phyloP scores from a whole-genome alignment of 2,113 vertebrate species.

The Ammospiza nelsoni region DNA sequence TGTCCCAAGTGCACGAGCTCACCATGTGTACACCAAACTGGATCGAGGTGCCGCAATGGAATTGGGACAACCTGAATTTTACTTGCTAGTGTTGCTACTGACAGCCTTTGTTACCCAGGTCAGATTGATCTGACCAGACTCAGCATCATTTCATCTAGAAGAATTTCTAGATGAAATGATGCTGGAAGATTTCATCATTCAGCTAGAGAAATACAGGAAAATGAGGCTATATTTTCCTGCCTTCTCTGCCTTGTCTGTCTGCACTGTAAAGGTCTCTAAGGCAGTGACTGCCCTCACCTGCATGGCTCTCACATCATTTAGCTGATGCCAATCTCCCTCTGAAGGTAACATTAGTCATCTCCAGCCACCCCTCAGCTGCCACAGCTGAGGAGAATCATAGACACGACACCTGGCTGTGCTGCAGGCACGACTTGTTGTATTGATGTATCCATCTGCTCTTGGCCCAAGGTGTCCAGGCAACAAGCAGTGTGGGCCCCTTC shows the following conservation, averaged over 20 bases:
- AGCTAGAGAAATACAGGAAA: not conserved
- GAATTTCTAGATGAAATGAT: too few relatives aligned
- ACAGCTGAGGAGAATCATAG: not conserved
- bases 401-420: not conserved
- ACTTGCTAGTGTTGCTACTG: not conserved
- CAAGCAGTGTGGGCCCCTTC: fast-evolving
- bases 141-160: not conserved
- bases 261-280: not conserved
- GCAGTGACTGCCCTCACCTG: not conserved
- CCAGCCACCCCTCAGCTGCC: not conserved
- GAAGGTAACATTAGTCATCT: not conserved
- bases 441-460: not conserved
- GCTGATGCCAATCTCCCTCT: not conserved
- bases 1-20: fast-evolving
- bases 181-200: too few relatives aligned
- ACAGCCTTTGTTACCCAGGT: not conserved
- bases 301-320: not conserved
- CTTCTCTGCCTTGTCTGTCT: not conserved
- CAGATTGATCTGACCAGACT: not conserved
- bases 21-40: not conserved
- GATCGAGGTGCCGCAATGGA: fast-evolving
- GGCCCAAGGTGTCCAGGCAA: not conserved
- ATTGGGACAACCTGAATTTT: not conserved
- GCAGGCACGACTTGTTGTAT: not conserved
- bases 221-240: not conserved